A percentile compares a stretch with the other conserved stretches of the same genome.
These are phyloP conservation scores for Polymixis lichenea DNA, from an alignment of 2,888 invertebrate species.

Conservation along the genomic window DNA sequence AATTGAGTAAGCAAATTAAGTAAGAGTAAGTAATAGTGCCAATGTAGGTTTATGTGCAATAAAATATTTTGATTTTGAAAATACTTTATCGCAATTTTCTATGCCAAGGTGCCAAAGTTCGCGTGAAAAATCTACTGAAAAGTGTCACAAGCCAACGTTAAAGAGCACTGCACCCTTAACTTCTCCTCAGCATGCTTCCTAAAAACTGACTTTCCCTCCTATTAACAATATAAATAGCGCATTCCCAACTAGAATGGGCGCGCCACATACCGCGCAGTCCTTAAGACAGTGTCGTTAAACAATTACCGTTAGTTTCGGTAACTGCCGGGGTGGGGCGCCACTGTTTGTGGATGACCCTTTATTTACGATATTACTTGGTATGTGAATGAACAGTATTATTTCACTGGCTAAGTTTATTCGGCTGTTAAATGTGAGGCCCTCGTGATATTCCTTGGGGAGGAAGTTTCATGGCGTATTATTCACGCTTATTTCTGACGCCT, in stretches of 20 bases:
- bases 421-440: constrained; percentile 61
- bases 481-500: constrained; percentile 55
- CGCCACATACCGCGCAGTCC: constrained; percentile 61
- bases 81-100: too few relatives aligned
- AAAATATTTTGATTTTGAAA: too few relatives aligned
- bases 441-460: constrained; percentile 53
- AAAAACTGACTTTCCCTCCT: constrained; percentile 38
- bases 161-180: neutral
- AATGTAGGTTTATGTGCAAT: too few relatives aligned
- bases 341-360: constrained; percentile 65
- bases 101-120: too few relatives aligned
- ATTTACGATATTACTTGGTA: constrained; percentile 67
- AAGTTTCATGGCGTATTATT: constrained; percentile 55
- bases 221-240: constrained; percentile 52
- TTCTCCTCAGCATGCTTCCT: neutral
- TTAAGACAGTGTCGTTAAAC: constrained; percentile 69
- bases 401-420: constrained; percentile 63
- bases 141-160: neutral
- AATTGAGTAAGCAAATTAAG: too few relatives aligned
- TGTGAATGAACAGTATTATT: constrained; percentile 67
- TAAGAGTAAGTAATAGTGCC: too few relatives aligned
- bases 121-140: neutral
- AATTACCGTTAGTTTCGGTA: constrained; percentile 71
- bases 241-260: constrained; percentile 44
- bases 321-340: constrained; percentile 63